These are phyloP conservation scores for Epizoanthus stellaris DNA, from an alignment of 92 coral and sea anemone species.

Conservation along the genomic window DNA sequence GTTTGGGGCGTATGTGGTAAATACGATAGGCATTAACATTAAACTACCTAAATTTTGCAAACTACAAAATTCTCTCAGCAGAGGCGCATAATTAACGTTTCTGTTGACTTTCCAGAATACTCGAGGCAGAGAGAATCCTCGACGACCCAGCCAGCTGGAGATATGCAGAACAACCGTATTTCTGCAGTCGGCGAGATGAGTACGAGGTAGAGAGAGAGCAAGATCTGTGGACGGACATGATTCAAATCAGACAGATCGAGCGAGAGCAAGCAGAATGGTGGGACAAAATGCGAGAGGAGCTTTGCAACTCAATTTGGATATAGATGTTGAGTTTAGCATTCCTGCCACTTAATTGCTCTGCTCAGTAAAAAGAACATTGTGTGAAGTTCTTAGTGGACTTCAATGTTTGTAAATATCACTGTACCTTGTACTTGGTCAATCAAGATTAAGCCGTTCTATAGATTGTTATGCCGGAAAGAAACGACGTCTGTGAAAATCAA, in stretches of 20 bases:
- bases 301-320: neutral
- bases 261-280: slow-evolving; percentile 7
- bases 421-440: too few species aligned
- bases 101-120: neutral
- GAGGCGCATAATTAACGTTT: neutral
- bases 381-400: too few species aligned
- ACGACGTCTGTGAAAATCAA: too few species aligned
- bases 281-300: slow-evolving; percentile 1
- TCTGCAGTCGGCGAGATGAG: slow-evolving; percentile 22
- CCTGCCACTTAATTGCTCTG: too few species aligned
- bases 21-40: neutral
- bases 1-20: too few species aligned
- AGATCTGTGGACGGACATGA: neutral
- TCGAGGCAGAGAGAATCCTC: neutral
- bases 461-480: too few species aligned
- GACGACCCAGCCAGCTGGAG: slow-evolving; percentile 25
- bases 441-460: too few species aligned
- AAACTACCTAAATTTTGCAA: neutral
- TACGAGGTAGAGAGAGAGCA: slow-evolving; percentile 4
- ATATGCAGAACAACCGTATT: neutral
- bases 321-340: neutral
- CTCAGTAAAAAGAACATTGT: too few species aligned
- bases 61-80: neutral
- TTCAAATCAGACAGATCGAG: neutral
- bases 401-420: too few species aligned